Evolutionary conservation across 2,888 invertebrate genomes (phyloP), one percentile per base, ranked within the genome.

Genomic region (Brenthis ino): DNA sequence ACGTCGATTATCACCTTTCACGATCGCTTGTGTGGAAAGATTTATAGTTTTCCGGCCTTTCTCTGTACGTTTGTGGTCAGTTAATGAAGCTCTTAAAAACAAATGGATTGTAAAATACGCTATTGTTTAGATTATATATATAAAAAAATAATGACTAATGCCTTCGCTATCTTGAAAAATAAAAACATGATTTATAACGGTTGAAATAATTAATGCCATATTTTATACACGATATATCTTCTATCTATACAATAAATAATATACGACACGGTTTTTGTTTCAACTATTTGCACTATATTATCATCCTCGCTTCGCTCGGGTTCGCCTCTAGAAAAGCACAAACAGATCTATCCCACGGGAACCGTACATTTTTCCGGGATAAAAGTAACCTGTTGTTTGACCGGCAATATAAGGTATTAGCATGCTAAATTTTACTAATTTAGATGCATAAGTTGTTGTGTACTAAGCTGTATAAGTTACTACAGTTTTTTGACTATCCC

Each of bases 41-140:
- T 79, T 82, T 82, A 80, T 79, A 79, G 79, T 83, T 84, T 84
- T 80, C 79, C 79, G 77, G 77, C 80, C 84, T 87, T 85, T 87
- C 86, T 84, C 86, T 70, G 57, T 14, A 53, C 55, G 20, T 65
- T 47, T 67, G 47, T 51, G 63, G 50, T 55, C 63, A 57, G 16
- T 65, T 57, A 68, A 64, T 71, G 63, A 65, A 47, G 50, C 57
- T 57, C 33, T 54, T 68, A 58, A 57, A 48, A 50, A 65, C 64
- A 57, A 63, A 65, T 61, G 54, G 54, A 20, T 53, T 37, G 33
- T 63, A 60, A 63, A 55, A 64, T 69, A 53, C 33, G 13, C 54
- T 57, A 65, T 69, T 69, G 61, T 69, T 57, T 53, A n/a, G n/a
- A 28, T 48, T 60, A 60, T 60, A 28, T n/a, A 16, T 33, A 33